These are phyloP conservation scores for Hydractinia echinata DNA, from an alignment of 30 jellyfish, hydroid and myxozoan species.

Conservation along the genomic window DNA sequence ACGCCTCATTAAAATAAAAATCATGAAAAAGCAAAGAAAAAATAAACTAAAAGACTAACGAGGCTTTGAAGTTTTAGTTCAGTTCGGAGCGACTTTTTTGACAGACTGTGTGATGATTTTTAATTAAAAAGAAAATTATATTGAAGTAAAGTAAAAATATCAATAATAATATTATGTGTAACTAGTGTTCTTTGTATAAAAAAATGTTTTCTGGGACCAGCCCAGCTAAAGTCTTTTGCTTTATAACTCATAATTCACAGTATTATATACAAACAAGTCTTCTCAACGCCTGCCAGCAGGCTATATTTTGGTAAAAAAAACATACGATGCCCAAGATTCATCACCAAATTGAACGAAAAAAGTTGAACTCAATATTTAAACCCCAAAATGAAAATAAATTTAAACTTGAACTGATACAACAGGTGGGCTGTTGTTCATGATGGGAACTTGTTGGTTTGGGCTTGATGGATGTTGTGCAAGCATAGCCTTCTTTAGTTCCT, in stretches of 20 bases:
- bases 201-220: conserved; percentile 20
- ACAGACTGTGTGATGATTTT: too few relatives aligned
- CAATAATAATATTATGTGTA: not conserved
- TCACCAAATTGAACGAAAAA: not conserved
- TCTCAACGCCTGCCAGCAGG: conserved; percentile 32
- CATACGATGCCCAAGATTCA: not conserved
- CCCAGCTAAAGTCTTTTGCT: conserved; percentile 1
- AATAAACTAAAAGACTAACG: too few relatives aligned
- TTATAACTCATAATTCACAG: not conserved
- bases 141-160: conserved; percentile 1
- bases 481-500: conserved; percentile 65
- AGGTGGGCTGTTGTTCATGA: too few relatives aligned
- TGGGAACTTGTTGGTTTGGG: conserved; percentile 28
- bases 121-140: not conserved
- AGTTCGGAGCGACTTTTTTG: too few relatives aligned
- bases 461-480: conserved; percentile 6
- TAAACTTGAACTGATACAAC: conserved; percentile 4
- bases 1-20: too few relatives aligned
- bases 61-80: too few relatives aligned
- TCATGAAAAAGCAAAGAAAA: too few relatives aligned
- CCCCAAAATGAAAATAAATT: conserved; percentile 6
- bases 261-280: conserved; percentile 23
- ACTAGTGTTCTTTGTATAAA: not conserved
- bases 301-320: not conserved
- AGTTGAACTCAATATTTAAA: not conserved